These are phyloP conservation scores for Oligia latruncula DNA, from an alignment of 2,888 invertebrate species.

Conservation along the genomic window DNA sequence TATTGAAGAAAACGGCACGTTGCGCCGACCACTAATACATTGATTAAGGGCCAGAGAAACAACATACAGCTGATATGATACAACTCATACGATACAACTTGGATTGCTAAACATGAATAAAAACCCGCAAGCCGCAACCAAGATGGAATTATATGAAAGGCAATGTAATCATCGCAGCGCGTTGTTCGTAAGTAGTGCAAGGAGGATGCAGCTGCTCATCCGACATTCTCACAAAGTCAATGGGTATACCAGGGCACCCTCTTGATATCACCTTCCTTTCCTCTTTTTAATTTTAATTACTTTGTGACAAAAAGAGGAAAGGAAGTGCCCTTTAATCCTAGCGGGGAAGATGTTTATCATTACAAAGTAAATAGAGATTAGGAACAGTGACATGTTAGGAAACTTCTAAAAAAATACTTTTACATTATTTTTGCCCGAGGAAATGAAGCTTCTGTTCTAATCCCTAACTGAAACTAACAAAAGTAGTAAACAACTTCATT, in stretches of 20 bases:
- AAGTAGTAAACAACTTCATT: conserved; percentile 17
- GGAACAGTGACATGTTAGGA: background rate
- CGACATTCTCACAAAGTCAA: background rate
- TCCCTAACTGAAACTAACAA: background rate
- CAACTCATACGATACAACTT: background rate
- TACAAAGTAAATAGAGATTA: conserved; percentile 11
- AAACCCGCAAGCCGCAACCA: no score
- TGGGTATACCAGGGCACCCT: background rate
- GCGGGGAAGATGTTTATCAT: background rate
- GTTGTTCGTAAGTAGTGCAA: background rate
- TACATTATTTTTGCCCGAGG: no score
- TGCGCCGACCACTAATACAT: background rate
- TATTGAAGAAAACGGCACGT: background rate
- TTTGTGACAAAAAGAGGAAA: background rate
- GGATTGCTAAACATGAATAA: background rate
- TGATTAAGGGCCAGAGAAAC: background rate
- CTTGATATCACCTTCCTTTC: background rate
- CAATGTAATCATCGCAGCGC: background rate
- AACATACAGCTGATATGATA: background rate
- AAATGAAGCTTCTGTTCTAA: background rate
- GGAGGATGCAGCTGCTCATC: background rate
- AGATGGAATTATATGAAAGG: background rate
- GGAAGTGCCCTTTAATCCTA: background rate
- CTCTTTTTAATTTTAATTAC: background rate
- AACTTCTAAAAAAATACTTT: background rate